Evolutionary conservation across 2,888 invertebrate genomes (phyloP), one percentile per base, ranked within the genome.

Genomic region (Glaucopsyche alexis): DNA sequence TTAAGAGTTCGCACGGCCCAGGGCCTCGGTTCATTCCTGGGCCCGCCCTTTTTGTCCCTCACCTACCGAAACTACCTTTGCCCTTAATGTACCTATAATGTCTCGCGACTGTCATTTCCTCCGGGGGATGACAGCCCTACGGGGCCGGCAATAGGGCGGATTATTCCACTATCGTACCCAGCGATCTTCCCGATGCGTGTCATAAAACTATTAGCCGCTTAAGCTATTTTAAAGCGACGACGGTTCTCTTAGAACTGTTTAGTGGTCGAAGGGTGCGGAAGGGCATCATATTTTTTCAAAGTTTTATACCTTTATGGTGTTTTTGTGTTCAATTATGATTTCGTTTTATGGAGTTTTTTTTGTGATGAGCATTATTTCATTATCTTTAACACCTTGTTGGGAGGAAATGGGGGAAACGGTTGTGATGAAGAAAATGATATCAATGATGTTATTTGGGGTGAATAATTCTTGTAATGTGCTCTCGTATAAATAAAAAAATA

Each of bases 181-280:
- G 77, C 79, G 78, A 83, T 85, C 84, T 83, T 81, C 79, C 80
- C 80, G 86, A 91, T 92, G 92, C 92, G 92, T 93, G 92, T 90
- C 90, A 91, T 90, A 91, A 90, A 92, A 91, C 92, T 92, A 93
- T 93, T 93, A 93, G 89, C 85, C 89, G 89, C 87, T 89, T 92
- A 90, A 89, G 90, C 87, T 91, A 87, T 92, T 89, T 89, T 84
- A 87, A 90, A 89, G 87, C 84, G 89, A 84, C 85, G 87, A 88
- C 83, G 83, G 85, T 81, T 79, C 86, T 85, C 78, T 81, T 82
- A 83, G 84, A 85, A 85, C 85, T 84, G 82, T 87, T 87, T 85
- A 84, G 83, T 82, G 83, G 80, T 83, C 78, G 76, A 79, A 76
- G 80, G 82, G 82, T 82, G 84, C 82, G 86, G 86, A 87, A 86